Percentiles rank a stretch among this genome's conserved stretches.
Conservation (phyloP, 2,797 vertebrate genomes). For the Todus mexicanus region DNA sequence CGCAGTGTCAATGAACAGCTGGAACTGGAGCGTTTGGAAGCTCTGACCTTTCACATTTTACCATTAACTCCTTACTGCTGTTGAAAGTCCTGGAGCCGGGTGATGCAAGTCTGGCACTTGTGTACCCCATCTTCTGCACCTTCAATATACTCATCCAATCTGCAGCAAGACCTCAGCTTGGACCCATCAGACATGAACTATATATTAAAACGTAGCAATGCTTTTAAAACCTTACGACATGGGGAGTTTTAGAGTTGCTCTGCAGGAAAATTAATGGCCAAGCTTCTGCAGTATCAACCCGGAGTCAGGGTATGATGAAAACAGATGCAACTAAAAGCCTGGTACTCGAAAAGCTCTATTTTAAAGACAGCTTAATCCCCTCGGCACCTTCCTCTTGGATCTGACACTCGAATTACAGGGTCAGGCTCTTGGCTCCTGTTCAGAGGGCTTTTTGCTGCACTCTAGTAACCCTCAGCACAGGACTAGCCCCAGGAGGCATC, state of each 20-base stretch:
- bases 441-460: background rate
- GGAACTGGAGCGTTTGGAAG: background rate
- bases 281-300: background rate
- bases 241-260: background rate
- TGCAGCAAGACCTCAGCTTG: background rate
- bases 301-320: background rate
- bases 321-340: background rate
- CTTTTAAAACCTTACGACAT: background rate
- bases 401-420: background rate
- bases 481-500: background rate
- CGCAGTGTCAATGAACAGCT: background rate
- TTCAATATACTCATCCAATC: background rate
- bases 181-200: background rate
- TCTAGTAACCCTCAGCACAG: background rate
- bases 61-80: background rate
- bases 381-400: background rate
- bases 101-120: background rate
- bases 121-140: too few species aligned
- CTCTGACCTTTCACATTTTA: background rate
- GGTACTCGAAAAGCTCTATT: background rate
- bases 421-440: background rate
- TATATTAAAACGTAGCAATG: background rate
- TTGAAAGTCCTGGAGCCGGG: background rate
- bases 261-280: background rate
- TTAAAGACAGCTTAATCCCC: background rate